These are phyloP conservation scores for Adelosebastes latens DNA, from an alignment of 2,797 vertebrate species.

Conservation along the genomic window DNA sequence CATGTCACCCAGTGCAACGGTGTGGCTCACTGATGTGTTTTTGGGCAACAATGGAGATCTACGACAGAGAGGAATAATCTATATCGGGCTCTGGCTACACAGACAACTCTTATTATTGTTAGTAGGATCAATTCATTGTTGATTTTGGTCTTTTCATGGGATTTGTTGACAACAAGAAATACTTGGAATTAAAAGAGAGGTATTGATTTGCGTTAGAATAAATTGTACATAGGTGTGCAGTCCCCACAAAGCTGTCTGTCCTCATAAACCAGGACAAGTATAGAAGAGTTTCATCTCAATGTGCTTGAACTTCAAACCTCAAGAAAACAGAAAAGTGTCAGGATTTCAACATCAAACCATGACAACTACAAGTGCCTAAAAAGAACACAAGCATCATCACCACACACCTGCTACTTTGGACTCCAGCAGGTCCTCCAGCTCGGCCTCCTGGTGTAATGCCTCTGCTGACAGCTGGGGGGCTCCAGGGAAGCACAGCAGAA, in stretches of 20 bases:
- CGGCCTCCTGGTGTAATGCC: constrained; percentile 83
- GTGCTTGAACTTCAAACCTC: background rate
- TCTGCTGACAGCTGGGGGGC: constrained; percentile 86
- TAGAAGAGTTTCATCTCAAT: background rate
- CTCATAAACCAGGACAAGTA: background rate
- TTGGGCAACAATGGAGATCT: background rate
- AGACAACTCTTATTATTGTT: background rate
- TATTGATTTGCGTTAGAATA: background rate
- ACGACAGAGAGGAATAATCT: background rate
- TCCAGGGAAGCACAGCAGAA: constrained; percentile 87
- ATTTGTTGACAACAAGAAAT: background rate
- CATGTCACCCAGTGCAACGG: background rate
- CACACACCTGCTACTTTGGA: constrained; percentile 84
- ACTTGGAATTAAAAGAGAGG: background rate
- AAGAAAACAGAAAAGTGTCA: background rate
- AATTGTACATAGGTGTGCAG: background rate
- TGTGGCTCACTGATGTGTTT: too few relatives aligned
- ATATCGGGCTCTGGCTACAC: background rate
- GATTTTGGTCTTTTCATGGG: background rate
- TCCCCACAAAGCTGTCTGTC: background rate
- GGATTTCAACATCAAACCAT: background rate
- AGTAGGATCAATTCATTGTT: background rate
- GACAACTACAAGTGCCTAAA: background rate
- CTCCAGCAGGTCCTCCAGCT: constrained; percentile 84
- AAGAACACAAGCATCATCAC: background rate